Base-by-base conservation (phyloP, 2,113 vertebrate species). In the Gymnocephalus cernua region DNA sequence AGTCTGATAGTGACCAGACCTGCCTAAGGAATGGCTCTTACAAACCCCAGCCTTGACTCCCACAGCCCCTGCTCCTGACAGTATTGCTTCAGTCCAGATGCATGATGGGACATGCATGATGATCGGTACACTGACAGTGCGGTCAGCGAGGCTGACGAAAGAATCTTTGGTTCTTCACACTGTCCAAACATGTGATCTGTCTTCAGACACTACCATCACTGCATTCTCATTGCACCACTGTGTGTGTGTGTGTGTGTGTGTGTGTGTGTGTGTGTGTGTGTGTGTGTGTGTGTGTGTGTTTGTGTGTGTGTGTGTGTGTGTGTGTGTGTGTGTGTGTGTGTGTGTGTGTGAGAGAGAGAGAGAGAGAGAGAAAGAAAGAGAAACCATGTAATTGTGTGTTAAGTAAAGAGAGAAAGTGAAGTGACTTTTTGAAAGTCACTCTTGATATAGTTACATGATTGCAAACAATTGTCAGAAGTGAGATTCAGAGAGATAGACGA, bases 21-120 rank as follows among this genome's bases (percentile, higher is more conserved):
- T 25, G 44, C 13, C 21, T 9, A 6, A 18, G 9, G 66, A 58
- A 56, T 66, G 15, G 14, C 63, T 80, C 63, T n/a, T 21, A 67
- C 35, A 23, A 59, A 35, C 51, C 48, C 32, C 29, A 18, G 35
- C 29, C 67, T 58, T 16, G 23, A 51, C 54, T 35, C 41, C 18
- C 57, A 35, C 25, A 21, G 13, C 41, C 25, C 2, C 73, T 27
- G 47, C 57, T 54, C 67, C 59, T 64, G 68, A 69, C 78, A 83
- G 51, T 63, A 71, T 18, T n/a, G 15, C 64, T 51, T 72, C 68
- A 18, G 65, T 38, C 59, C 82, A 83, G 63, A 91, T 83, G 89
- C 83, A 91, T 90, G 84, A 89, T 83, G 85, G 86, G 89, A 89
- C 64, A 81, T n/a, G n/a, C n/a, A n/a, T n/a, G n/a, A n/a, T n/a